Evolutionary conservation across 2,113 vertebrate species (phyloP).

Genomic region (Pituophis catenifer): DNA sequence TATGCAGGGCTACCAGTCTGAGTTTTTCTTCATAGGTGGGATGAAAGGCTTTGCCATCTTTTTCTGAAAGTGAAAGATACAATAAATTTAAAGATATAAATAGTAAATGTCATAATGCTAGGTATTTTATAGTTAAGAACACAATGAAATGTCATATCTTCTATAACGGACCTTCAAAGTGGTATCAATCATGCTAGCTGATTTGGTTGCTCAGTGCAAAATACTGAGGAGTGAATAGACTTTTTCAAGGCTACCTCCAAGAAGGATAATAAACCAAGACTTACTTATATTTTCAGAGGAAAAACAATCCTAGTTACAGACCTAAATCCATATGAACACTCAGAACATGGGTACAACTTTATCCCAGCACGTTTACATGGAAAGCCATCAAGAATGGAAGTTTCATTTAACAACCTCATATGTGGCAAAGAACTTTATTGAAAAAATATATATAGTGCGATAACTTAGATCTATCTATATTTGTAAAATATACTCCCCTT

Average conservation of each 20-base stretch:
- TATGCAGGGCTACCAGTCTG: conserved; percentile 91
- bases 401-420: not conserved
- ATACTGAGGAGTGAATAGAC: not conserved
- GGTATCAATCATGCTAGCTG: not conserved
- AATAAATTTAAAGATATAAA: not conserved
- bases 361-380: not conserved
- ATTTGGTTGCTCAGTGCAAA: not conserved
- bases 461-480: not conserved
- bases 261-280: not conserved
- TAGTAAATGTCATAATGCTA: not conserved
- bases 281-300: not conserved
- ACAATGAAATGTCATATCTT: not conserved
- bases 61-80: conserved; percentile 75
- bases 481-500: too few relatives aligned
- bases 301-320: not conserved
- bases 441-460: not conserved
- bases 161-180: not conserved
- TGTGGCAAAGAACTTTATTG: not conserved
- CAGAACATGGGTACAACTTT: not conserved
- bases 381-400: not conserved
- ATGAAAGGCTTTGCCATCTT: conserved; percentile 98
- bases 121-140: not conserved
- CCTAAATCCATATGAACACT: not conserved
- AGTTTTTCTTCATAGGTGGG: conserved; percentile 97
- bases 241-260: not conserved